Percentiles rank a stretch among this genome's conserved stretches.
Conservation (phyloP, 35 echinoderm and acorn worm genomes). For the Ophiothrix spiculata region DNA sequence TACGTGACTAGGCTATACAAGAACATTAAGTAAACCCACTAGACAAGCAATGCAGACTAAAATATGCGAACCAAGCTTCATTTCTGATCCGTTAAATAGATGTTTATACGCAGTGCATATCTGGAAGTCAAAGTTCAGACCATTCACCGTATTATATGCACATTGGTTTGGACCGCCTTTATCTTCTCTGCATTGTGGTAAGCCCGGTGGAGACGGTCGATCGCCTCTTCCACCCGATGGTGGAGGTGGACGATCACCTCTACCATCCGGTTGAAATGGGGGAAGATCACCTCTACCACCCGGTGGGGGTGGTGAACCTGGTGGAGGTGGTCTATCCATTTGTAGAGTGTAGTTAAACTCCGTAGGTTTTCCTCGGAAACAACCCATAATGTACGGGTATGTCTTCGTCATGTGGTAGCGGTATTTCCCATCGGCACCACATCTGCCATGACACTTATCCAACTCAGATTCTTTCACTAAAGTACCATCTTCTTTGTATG, state of each 20-base stretch:
- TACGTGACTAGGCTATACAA: no score
- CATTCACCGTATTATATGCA: not conserved
- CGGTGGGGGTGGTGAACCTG: no score
- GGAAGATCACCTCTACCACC: no score
- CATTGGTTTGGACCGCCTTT: not conserved
- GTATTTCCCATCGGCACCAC: conserved; percentile 5
- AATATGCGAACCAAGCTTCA: no score
- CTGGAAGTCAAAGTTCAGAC: not conserved
- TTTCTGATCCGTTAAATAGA: no score
- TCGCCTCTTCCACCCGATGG: not conserved
- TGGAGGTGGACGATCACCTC: not conserved
- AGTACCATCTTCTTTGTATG: conserved; percentile 57
- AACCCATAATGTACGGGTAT: conserved; percentile 21
- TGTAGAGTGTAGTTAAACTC: no score
- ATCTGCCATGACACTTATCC: conserved; percentile 50
- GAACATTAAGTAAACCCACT: no score
- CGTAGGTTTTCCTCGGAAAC: not conserved
- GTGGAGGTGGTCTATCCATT: no score
- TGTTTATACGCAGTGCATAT: not conserved
- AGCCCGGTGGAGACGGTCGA: no score
- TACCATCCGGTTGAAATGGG: no score
- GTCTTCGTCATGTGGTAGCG: conserved; percentile 22
- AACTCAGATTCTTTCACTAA: conserved; percentile 18
- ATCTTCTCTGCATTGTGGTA: no score
- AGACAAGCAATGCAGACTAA: no score